These are phyloP conservation scores for Drosophila prostipennis DNA, from an alignment of 2,888 invertebrate genomes.

Conservation along the genomic window DNA sequence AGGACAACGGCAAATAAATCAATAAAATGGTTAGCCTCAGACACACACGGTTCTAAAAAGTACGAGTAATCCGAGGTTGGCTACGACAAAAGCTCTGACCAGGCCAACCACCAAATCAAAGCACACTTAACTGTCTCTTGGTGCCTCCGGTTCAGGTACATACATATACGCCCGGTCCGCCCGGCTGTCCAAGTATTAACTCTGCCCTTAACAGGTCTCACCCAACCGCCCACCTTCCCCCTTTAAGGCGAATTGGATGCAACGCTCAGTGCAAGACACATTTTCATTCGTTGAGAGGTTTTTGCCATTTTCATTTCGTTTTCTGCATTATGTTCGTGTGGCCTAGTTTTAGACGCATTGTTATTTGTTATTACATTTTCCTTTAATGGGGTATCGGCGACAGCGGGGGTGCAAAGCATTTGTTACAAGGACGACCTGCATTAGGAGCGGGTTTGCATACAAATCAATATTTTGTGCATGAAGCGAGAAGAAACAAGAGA, in stretches of 20 bases:
- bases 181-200: constrained; percentile 51
- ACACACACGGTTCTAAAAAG: neutral
- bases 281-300: constrained; percentile 32
- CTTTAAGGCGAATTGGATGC: constrained; percentile 14
- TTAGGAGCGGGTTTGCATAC: neutral
- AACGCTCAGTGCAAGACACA: constrained; percentile 6
- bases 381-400: neutral
- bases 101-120: constrained; percentile 67
- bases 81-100: constrained; percentile 8
- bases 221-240: constrained; percentile 18
- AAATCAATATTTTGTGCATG: constrained; percentile 10
- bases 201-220: constrained; percentile 10
- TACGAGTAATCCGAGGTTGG: neutral
- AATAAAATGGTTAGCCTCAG: constrained; percentile 58
- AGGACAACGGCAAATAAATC: constrained; percentile 47
- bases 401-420: constrained; percentile 24
- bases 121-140: constrained; percentile 59
- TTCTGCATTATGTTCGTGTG: constrained; percentile 41
- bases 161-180: neutral
- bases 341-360: constrained; percentile 63
- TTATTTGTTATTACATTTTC: constrained; percentile 65
- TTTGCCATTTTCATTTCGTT: constrained; percentile 48
- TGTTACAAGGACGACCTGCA: constrained; percentile 65
- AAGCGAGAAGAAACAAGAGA: neutral
- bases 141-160: neutral